These are phyloP conservation scores for Atta colombica DNA, from an alignment of 1,140 invertebrate species.

Conservation along the genomic window DNA sequence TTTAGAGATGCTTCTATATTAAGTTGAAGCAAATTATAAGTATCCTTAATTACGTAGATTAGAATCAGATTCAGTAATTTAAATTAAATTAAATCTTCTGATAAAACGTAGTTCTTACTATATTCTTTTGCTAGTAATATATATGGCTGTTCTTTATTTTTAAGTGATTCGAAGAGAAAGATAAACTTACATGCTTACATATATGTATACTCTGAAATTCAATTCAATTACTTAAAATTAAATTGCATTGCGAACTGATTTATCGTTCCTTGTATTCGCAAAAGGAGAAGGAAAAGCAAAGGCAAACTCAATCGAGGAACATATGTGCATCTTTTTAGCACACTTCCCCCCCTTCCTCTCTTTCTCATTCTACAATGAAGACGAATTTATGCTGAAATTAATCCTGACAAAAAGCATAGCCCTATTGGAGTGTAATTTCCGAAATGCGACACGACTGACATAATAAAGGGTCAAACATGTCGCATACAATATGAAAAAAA, in stretches of 20 bases:
- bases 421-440: slow-evolving; percentile 36
- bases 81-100: slow-evolving; percentile 10
- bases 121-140: neutral
- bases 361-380: neutral
- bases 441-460: slow-evolving; percentile 27
- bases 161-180: neutral
- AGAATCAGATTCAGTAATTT: neutral
- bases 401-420: slow-evolving; percentile 4
- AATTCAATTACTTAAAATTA: slow-evolving; percentile 27
- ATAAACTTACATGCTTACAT: neutral
- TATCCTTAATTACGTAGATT: neutral
- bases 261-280: neutral
- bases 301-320: slow-evolving; percentile 10
- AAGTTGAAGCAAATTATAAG: neutral
- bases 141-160: neutral
- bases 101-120: neutral
- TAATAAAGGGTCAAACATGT: slow-evolving; percentile 13
- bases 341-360: neutral
- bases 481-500: neutral
- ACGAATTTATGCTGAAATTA: slow-evolving; percentile 47
- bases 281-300: neutral
- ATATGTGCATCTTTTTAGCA: neutral
- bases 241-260: slow-evolving; percentile 32
- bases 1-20: neutral
- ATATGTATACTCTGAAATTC: neutral